Base-by-base conservation (phyloP, 2,113 vertebrate species). In the Ciconia boyciana region DNA sequence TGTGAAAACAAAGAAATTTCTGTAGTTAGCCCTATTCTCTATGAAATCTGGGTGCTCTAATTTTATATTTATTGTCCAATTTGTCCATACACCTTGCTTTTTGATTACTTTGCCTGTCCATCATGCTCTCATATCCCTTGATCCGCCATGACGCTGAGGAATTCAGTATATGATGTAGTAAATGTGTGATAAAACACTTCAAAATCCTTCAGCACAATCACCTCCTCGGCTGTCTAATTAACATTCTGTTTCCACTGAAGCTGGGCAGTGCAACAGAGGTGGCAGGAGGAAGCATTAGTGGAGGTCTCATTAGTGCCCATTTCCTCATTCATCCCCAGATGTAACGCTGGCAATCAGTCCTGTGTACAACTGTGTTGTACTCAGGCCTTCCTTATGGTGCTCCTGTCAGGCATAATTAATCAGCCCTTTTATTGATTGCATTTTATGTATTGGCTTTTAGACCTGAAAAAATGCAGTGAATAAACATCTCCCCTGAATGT, bases 361-460 rank as follows among this genome's bases (percentile, higher is more conserved):
- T 87, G 48, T 11, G 13, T 43, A 57, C 65, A 91, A 91, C 78
- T n/a, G 26, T 81, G 76, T 32, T 81, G 16, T 26, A 34, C 31
- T 71, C 80, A 71, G 83, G 51, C 77, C 48, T 89, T 94, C 80
- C 87, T 95, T 94, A 89, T 76, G 91, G 84, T 76, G 65, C 61
- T 82, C 36, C 93, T 94, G 94, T 75, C 87, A 94, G 87, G 81
- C 87, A 55, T 76, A 82, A 96, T 93, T 95, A 89, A 89, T 84
- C 84, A 95, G 61, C 20, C 19, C 31, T 96, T 84, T 76, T 72
- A 89, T 68, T 87, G 81, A 93, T 44, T 82, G 36, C 36, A 71
- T 87, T 81, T 82, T 60, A 15, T 64, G 34, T 25, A 16, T 19
- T 75, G 51, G 70, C 69, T 87, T 92, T 72, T 85, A 87, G 51